Percentiles rank a stretch among this genome's conserved stretches.
These are phyloP conservation scores for Vimba vimba DNA, from an alignment of 2,113 vertebrate genomes.

Conservation along the genomic window DNA sequence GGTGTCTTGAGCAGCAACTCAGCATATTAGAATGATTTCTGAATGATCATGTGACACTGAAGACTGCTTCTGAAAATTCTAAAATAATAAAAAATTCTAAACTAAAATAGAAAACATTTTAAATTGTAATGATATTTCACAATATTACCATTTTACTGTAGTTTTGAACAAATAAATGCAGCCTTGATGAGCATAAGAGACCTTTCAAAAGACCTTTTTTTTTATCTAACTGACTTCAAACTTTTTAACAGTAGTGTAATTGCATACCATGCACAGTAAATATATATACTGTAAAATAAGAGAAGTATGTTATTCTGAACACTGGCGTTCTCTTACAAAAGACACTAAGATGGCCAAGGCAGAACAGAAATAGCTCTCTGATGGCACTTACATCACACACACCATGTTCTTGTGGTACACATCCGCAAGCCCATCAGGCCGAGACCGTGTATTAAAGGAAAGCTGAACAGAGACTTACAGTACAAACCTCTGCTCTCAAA, in stretches of 20 bases:
- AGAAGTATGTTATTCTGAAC: background rate
- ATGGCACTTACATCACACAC: conserved; percentile 37
- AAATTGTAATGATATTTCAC: background rate
- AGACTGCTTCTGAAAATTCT: background rate
- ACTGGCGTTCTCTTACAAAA: background rate
- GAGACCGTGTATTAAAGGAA: conserved; percentile 6
- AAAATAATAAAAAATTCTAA: too few relatives aligned
- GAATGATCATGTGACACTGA: background rate
- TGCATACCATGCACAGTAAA: background rate
- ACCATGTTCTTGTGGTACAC: background rate
- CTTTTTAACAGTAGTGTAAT: background rate
- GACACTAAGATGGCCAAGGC: background rate
- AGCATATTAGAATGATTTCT: background rate
- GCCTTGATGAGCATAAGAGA: background rate
- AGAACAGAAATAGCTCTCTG: conserved; percentile 21
- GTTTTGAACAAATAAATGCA: background rate
- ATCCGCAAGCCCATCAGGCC: conserved; percentile 25
- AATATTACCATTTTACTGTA: background rate
- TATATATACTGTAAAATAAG: background rate
- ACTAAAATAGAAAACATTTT: background rate
- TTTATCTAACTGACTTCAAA: background rate
- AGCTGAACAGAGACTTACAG: background rate
- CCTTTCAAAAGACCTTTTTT: background rate
- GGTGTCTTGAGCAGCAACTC: background rate
- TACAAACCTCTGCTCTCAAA: background rate